Evolutionary conservation across 2,797 vertebrate species (phyloP).

Genomic region (Phrynocephalus guinanensis): DNA sequence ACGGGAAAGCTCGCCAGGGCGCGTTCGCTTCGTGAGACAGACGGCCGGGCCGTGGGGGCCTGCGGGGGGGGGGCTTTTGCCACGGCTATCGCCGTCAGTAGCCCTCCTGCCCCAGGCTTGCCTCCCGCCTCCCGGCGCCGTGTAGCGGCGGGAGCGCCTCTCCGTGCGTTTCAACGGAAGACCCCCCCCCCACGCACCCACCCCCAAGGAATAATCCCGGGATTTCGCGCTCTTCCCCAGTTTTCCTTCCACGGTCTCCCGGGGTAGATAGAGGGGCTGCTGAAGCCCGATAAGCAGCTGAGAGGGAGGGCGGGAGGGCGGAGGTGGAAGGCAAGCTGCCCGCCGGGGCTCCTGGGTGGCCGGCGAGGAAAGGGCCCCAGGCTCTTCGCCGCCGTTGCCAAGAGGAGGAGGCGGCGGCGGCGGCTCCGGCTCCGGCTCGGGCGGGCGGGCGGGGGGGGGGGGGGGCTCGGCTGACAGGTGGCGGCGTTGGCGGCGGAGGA

Average conservation of each 20-base stretch:
- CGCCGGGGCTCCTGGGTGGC: not conserved
- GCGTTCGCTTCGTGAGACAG: too few relatives aligned
- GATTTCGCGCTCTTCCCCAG: fast-evolving
- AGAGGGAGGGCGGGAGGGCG: not conserved
- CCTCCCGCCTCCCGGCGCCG: too few relatives aligned
- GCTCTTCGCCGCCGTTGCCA: not conserved
- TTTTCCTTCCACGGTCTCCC: slow-evolving; percentile 7
- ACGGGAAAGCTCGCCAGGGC: too few relatives aligned
- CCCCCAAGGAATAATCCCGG: too few relatives aligned
- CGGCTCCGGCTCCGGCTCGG: too few relatives aligned
- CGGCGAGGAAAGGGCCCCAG: not conserved
- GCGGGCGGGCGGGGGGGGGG: not conserved
- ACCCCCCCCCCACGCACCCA: too few relatives aligned
- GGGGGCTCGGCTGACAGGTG: not conserved
- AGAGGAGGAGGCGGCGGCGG: not conserved
- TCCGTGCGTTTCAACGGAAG: not conserved
- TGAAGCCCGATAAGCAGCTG: not conserved
- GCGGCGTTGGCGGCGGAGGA: too few relatives aligned
- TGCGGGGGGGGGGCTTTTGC: too few relatives aligned
- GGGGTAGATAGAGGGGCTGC: not conserved
- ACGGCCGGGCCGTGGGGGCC: too few relatives aligned
- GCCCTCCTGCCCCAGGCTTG: too few relatives aligned
- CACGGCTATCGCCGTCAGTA: too few relatives aligned
- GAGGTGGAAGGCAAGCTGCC: not conserved
- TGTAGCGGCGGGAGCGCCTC: too few relatives aligned